Conservation (phyloP, 2,797 vertebrate species). For the Schizopygopsis pylzovi region DNA sequence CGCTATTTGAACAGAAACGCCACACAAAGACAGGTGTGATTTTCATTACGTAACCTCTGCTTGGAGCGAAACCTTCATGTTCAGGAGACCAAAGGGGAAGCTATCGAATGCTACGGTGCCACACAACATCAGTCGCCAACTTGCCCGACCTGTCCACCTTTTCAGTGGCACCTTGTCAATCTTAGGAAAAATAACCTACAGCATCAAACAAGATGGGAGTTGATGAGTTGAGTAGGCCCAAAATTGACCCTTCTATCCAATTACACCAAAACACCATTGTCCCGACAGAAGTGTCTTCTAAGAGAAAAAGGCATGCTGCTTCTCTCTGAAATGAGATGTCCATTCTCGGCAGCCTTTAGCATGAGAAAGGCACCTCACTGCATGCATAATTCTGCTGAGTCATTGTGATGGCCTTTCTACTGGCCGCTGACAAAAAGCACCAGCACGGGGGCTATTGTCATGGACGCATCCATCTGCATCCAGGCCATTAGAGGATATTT, state of each 20-base stretch:
- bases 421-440: conserved; percentile 76
- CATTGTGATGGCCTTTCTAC: conserved; percentile 78
- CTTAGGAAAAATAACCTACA: conserved; percentile 61
- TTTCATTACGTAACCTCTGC: conserved; percentile 65
- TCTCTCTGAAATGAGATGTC: conserved; percentile 74
- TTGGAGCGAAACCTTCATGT: conserved; percentile 36
- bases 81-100: conserved; percentile 31
- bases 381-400: conserved; percentile 84
- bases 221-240: conserved; percentile 66
- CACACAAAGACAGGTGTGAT: conserved; percentile 67
- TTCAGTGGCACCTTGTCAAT: conserved; percentile 64
- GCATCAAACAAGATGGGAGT: conserved; percentile 51
- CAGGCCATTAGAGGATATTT: conserved; percentile 86
- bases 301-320: conserved; percentile 71
- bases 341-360: conserved; percentile 82
- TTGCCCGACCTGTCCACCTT: conserved; percentile 42
- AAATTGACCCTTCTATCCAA: conserved; percentile 70
- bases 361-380: conserved; percentile 80
- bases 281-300: conserved; percentile 70
- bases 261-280: conserved; percentile 73
- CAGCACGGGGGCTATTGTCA: conserved; percentile 82
- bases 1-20: conserved; percentile 69
- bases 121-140: conserved; percentile 42
- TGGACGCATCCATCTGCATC: conserved; percentile 84
- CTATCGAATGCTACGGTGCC: conserved; percentile 21